Conservation (phyloP, 2,797 vertebrate species). For the Phalanger gymnotis region DNA sequence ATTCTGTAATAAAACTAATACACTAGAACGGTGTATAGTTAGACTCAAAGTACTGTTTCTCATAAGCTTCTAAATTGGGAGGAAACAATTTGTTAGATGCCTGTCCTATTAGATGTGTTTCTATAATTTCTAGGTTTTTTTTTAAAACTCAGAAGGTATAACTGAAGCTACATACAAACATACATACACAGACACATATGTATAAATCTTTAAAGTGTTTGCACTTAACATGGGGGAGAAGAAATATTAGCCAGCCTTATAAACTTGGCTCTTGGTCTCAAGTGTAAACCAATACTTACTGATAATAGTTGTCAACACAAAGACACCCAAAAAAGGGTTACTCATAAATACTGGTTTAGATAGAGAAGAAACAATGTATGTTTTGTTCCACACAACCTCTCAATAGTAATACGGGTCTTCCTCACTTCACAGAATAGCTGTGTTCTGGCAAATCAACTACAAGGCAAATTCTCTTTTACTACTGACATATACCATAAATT, state of each 20-base stretch:
- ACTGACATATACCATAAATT: constrained; percentile 62
- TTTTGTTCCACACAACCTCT: constrained; percentile 80
- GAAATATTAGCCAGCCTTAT: constrained; percentile 86
- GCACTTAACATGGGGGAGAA: constrained; percentile 79
- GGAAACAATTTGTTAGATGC: constrained; percentile 71
- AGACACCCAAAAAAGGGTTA: constrained; percentile 88
- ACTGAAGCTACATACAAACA: neutral
- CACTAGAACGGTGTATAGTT: constrained; percentile 77
- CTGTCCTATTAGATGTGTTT: constrained; percentile 5
- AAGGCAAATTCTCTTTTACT: constrained; percentile 77
- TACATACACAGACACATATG: constrained; percentile 69
- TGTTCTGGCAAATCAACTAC: constrained; percentile 74
- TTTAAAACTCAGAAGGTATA: neutral
- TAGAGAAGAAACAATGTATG: constrained; percentile 81
- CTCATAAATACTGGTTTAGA: constrained; percentile 89
- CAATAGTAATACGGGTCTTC: constrained; percentile 76
- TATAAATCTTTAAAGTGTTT: constrained; percentile 72
- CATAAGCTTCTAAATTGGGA: constrained; percentile 72
- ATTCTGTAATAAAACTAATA: constrained; percentile 80
- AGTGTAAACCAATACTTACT: constrained; percentile 88
- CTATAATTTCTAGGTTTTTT: neutral
- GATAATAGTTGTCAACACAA: constrained; percentile 88
- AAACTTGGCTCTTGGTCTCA: constrained; percentile 88
- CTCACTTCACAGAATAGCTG: constrained; percentile 76
- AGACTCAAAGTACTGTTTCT: constrained; percentile 80